Conservation (phyloP, 2,888 invertebrate species). For the Macropis europaea region DNA sequence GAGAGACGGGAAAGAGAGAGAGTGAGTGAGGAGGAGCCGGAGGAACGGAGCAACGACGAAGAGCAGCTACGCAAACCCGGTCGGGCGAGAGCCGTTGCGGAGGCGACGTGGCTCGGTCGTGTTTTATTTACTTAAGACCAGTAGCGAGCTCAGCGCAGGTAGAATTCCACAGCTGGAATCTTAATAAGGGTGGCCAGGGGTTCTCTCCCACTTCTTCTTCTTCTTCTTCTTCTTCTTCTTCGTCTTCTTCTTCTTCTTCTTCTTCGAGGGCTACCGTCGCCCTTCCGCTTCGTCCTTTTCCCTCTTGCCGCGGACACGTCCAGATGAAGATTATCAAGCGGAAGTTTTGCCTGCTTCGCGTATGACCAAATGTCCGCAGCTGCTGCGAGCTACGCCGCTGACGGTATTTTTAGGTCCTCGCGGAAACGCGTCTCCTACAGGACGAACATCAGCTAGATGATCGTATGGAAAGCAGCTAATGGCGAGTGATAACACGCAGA, state of each 20-base stretch:
- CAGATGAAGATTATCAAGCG: slow-evolving; percentile 58
- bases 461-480: too few species aligned
- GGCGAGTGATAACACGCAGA: slow-evolving; percentile 13
- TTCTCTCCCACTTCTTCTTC: slow-evolving; percentile 67
- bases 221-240: neutral
- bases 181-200: slow-evolving; percentile 79
- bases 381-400: slow-evolving; percentile 23
- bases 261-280: slow-evolving; percentile 24
- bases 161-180: slow-evolving; percentile 79
- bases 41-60: slow-evolving; percentile 50
- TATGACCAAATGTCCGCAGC: slow-evolving; percentile 57
- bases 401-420: slow-evolving; percentile 59
- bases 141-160: slow-evolving; percentile 78
- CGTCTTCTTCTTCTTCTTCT: neutral
- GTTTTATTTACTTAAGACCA: slow-evolving; percentile 80
- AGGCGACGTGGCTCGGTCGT: slow-evolving; percentile 75
- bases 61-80: slow-evolving; percentile 46
- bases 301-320: slow-evolving; percentile 12
- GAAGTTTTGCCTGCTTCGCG: slow-evolving; percentile 48
- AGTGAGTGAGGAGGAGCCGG: slow-evolving; percentile 23
- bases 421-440: too few species aligned
- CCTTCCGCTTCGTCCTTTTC: slow-evolving; percentile 58
- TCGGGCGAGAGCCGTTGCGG: slow-evolving; percentile 57
- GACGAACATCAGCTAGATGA: too few species aligned
- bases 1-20: slow-evolving; percentile 15